Base-by-base conservation (phyloP, 1,140 invertebrate genomes). In the Drosophila paulistorum region DNA sequence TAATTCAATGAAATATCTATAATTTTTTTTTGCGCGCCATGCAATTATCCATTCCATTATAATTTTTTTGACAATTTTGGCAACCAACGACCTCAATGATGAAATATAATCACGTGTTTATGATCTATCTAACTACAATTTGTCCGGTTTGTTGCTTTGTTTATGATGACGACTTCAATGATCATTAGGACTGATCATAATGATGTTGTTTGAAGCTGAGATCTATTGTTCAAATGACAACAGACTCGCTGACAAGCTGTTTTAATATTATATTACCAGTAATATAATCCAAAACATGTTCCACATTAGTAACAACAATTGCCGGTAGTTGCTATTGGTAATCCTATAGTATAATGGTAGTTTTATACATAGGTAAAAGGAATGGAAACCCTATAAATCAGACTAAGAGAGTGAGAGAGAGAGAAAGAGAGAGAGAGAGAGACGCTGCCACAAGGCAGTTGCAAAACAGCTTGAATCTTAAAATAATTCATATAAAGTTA, bases 71-170 rank as follows among this genome's bases (percentile, higher is more conserved):
- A 48, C 74, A 51, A 51, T 51, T 51, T 51, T 23, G 45, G 45
- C 45, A 51, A 51, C 45, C 45, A 51, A 51, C 45, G 61, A 61
- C 61, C 74, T 45, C 42, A 77, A 72, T 72, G 63, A 70, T 74
- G 69, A 77, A 84, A 65, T 57, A 55, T 23, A 51, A 77, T 77
- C 73, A 75, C 72, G 73, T 75, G 73, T 75, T 58, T n/a, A 48
- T 39, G 35, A 33, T 14, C 30, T 7, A 42, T 67, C 41, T 74
- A 57, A 74, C 55, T 68, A 55, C 33, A 62, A 17, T 37, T 33
- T 14, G 26, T 10, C 14, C 39, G 37, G 61, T 26, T 63, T 37
- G 74, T 74, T 66, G 55, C 45, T 75, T 75, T 68, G 72, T 58
- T 75, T 58, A 48, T 41, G 55, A 51, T 23, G 3, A 48, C 45